A percentile compares a stretch with the other conserved stretches of the same genome.
phyloP scores from a whole-genome alignment of 2,797 vertebrate genomes.

The Chelmon rostratus region DNA sequence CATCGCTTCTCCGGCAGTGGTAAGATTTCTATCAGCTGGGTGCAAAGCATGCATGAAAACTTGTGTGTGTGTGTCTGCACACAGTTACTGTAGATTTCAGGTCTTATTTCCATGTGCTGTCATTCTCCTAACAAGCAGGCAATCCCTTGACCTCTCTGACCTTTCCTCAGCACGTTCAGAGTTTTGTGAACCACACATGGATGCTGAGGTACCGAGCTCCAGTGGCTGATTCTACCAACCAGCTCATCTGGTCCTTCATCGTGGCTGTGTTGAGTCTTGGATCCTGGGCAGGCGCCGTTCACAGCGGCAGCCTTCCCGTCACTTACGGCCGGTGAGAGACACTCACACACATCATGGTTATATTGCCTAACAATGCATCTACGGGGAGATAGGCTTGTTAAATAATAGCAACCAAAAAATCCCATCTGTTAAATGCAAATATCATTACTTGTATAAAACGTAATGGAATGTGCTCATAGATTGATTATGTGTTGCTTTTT shows the following conservation, averaged over 20 bases:
- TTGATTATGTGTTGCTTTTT: neutral
- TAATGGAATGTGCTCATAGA: neutral
- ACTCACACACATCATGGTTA: neutral
- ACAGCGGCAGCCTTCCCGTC: slow-evolving; percentile 83
- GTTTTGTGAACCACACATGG: slow-evolving; percentile 85
- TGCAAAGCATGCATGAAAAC: slow-evolving; percentile 5
- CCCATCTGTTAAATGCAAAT: no score
- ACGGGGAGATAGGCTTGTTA: neutral
- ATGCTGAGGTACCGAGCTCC: slow-evolving; percentile 73
- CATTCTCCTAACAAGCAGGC: neutral
- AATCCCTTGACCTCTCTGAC: slow-evolving; percentile 5
- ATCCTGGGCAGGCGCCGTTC: slow-evolving; percentile 78
- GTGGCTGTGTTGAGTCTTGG: slow-evolving; percentile 84
- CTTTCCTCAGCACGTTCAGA: slow-evolving; percentile 80
- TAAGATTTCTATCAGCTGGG: slow-evolving; percentile 56
- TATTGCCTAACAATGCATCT: neutral
- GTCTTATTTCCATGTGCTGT: neutral
- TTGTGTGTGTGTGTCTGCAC: no score
- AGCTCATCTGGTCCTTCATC: slow-evolving; percentile 86
- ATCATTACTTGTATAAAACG: neutral
- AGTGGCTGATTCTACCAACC: slow-evolving; percentile 71
- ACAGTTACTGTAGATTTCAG: neutral
- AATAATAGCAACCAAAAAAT: slow-evolving; percentile 6
- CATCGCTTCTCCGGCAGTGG: slow-evolving; percentile 85
- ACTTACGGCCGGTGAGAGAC: slow-evolving; percentile 83